Evolutionary conservation across 2,888 invertebrate species (phyloP), one percentile per base, ranked within the genome.

Genomic region (Pristionchus mayeri): DNA sequence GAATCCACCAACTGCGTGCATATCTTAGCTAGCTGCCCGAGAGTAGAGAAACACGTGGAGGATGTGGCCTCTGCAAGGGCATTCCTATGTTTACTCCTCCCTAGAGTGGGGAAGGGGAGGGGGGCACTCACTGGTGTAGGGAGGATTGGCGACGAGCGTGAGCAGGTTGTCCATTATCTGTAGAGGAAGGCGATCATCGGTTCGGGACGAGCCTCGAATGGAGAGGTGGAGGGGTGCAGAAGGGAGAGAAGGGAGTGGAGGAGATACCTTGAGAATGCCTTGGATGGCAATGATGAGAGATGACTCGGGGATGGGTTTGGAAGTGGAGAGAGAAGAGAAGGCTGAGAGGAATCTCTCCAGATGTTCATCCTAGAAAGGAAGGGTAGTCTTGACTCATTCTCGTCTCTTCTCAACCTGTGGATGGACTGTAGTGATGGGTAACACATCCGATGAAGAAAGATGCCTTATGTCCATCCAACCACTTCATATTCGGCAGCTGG

Each of bases 381-480:
- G 7, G 2, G 11, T 21, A 24, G 18, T 16, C 48, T 18, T 50
- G 1, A 21, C 6, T 16, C 16, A 21, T 21, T 27, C n/a, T 37
- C 37, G 0, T 24, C 7, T 16, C 24, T 24, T 13, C 2, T 48
- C 9, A 27, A 88, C 89, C 95, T 96, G 94, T 0, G 97, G 96
- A 93, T 98, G 97, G 37, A 98, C 95, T 1, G 97, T 97, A 0
- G 97, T 96, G 27, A 95, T 95, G 0, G 97, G 95, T 89, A n/a
- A 96, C 96, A 3, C 98, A 94, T 16, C 95, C 94, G 21, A 98
- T 95, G 40, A 95, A 95, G 93, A 98, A 97, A 13, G 98, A 95
- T 0, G 96, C 96, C 92, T 96, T 96, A 93, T 98, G 98, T 93
- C 96, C 97, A 93, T 98, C 98, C 21, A 98, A 95, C 98, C 98